A percentile compares a stretch with the other conserved stretches of the same genome.
These are phyloP conservation scores for Blomia tropicalis DNA, from an alignment of 2,888 invertebrate species.

Conservation along the genomic window DNA sequence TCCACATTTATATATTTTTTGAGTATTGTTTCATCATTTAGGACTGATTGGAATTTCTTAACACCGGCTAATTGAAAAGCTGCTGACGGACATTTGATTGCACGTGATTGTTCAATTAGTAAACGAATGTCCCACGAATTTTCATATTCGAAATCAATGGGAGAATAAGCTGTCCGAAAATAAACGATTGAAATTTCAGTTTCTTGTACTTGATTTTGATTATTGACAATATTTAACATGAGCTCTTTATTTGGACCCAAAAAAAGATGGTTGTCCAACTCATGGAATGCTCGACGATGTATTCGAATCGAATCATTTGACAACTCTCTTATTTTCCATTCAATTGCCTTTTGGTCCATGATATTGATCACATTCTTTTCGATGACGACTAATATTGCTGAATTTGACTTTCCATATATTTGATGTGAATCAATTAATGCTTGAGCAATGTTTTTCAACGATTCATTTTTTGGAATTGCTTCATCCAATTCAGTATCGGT, in stretches of 20 bases:
- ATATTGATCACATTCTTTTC: slow-evolving; percentile 79
- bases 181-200: slow-evolving; percentile 70
- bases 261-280: slow-evolving; percentile 23
- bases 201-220: background rate
- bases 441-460: slow-evolving; percentile 57
- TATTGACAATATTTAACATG: background rate
- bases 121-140: slow-evolving; percentile 73
- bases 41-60: slow-evolving; percentile 61
- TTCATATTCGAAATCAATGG: slow-evolving; percentile 59
- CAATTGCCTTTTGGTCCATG: slow-evolving; percentile 82
- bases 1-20: slow-evolving; percentile 49
- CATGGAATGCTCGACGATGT: slow-evolving; percentile 51
- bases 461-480: slow-evolving; percentile 58
- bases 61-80: slow-evolving; percentile 49
- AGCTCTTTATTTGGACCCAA: slow-evolving; percentile 23
- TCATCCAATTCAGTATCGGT: slow-evolving; percentile 1
- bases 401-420: slow-evolving; percentile 54
- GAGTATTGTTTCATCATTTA: slow-evolving; percentile 56
- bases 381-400: slow-evolving; percentile 69
- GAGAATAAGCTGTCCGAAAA: slow-evolving; percentile 76
- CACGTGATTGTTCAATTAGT: slow-evolving; percentile 64
- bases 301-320: slow-evolving; percentile 54
- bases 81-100: slow-evolving; percentile 71
- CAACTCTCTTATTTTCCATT: slow-evolving; percentile 59
- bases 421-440: slow-evolving; percentile 77